A percentile compares a stretch with the other conserved stretches of the same genome.
Conservation (phyloP, 1,140 invertebrate genomes). For the Planococcus citri region DNA sequence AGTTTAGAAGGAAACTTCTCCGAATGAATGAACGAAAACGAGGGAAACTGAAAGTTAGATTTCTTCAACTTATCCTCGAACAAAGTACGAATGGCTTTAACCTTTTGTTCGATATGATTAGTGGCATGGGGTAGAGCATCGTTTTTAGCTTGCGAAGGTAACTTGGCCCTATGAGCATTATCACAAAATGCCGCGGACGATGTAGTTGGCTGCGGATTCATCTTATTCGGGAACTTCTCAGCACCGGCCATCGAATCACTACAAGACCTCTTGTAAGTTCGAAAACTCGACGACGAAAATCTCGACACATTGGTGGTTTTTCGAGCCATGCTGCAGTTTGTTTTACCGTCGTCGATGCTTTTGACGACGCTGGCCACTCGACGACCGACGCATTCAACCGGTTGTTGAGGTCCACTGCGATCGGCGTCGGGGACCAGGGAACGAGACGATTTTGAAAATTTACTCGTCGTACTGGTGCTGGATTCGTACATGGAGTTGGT, state of each 20-base stretch:
- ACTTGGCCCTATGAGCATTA: too few species aligned
- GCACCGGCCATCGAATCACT: background rate
- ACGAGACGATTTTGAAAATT: background rate
- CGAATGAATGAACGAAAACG: background rate
- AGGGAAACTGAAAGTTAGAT: background rate
- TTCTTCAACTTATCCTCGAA: background rate
- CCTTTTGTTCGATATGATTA: background rate
- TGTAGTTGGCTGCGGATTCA: background rate
- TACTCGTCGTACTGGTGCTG: background rate
- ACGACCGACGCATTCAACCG: too few species aligned
- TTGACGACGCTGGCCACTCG: too few species aligned
- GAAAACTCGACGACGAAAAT: background rate
- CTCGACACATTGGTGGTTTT: background rate
- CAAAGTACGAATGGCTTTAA: background rate
- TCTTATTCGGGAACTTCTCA: background rate
- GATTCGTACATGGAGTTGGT: too few species aligned
- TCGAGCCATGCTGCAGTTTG: background rate
- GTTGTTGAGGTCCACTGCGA: background rate
- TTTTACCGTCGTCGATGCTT: background rate
- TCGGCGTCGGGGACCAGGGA: background rate
- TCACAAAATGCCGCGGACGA: background rate
- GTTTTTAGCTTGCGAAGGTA: background rate
- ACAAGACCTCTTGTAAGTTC: background rate
- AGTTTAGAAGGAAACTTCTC: constrained; percentile 8
- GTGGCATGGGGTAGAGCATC: background rate